Percentiles rank a stretch among this genome's conserved stretches.
Evolutionary conservation across 2,888 invertebrate genomes (phyloP).

Genomic region (Eremobia ochroleuca): DNA sequence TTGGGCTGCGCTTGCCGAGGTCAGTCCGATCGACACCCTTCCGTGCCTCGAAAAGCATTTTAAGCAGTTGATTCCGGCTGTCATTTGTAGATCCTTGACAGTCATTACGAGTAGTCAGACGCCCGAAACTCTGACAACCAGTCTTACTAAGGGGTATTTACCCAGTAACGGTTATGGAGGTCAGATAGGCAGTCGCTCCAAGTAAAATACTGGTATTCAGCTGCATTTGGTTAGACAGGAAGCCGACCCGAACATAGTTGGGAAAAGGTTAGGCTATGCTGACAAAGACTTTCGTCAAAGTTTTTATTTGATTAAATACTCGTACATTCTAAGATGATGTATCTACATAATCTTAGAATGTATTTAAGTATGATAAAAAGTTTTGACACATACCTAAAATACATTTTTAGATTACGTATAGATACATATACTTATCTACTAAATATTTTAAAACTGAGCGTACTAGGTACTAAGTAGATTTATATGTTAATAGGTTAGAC

Average conservation of each 20-base stretch:
- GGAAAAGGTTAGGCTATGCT: background rate
- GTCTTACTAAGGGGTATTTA: background rate
- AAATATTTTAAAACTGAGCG: conserved; percentile 20
- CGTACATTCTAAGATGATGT: background rate
- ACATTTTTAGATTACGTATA: background rate
- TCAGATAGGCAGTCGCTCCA: background rate
- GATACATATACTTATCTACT: conserved; percentile 2
- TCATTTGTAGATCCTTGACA: background rate
- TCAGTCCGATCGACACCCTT: background rate
- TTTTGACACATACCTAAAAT: background rate
- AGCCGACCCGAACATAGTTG: background rate
- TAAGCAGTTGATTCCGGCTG: background rate
- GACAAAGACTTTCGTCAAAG: background rate
- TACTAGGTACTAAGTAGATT: conserved; percentile 28
- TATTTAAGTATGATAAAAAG: background rate
- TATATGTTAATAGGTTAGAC: conserved; percentile 40
- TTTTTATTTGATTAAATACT: background rate
- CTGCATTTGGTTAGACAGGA: background rate
- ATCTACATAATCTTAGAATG: background rate
- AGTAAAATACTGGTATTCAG: background rate
- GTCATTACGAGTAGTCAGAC: background rate
- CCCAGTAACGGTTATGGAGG: background rate
- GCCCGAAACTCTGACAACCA: background rate
- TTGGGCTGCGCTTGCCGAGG: background rate
- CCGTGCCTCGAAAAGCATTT: too few species aligned